Evolutionary conservation across 2,888 invertebrate genomes (phyloP).

Genomic region (Tupiocoris notatus): DNA sequence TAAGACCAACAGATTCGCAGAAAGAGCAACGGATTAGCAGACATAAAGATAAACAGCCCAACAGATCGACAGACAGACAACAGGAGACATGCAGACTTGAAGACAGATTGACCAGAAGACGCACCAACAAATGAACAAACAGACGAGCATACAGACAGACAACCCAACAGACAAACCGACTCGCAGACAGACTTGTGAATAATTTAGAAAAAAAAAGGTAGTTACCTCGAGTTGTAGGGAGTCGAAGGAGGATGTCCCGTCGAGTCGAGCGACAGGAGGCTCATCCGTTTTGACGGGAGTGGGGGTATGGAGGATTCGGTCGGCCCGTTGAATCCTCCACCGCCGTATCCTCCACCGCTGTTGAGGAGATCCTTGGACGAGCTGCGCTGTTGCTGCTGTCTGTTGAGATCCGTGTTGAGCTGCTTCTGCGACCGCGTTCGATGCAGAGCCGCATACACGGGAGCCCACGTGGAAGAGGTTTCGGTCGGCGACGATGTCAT

Average conservation of each 20-base stretch:
- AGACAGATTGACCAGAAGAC: no score
- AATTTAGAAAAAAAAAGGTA: no score
- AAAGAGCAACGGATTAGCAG: no score
- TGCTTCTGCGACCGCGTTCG: slow-evolving; percentile 73
- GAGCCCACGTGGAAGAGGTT: slow-evolving; percentile 51
- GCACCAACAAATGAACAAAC: no score
- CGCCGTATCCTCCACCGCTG: slow-evolving; percentile 49
- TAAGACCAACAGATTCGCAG: no score
- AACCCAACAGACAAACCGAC: no score
- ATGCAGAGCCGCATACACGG: slow-evolving; percentile 67
- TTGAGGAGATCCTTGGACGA: slow-evolving; percentile 46
- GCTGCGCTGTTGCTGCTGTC: slow-evolving; percentile 53
- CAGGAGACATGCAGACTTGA: no score
- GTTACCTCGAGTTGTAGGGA: slow-evolving; percentile 52
- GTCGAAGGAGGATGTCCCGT: slow-evolving; percentile 34
- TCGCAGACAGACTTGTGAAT: no score
- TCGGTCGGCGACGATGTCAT: slow-evolving; percentile 51
- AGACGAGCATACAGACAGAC: no score
- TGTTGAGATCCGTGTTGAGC: slow-evolving; percentile 74
- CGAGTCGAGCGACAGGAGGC: slow-evolving; percentile 36
- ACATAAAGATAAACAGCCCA: no score
- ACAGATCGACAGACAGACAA: no score
- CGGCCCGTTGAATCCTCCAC: slow-evolving; percentile 49
- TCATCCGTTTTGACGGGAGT: slow-evolving; percentile 40
- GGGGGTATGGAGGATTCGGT: slow-evolving; percentile 36